These are phyloP conservation scores for Enteromius trimaculatus DNA, from an alignment of 2,797 vertebrate genomes.

Conservation along the genomic window DNA sequence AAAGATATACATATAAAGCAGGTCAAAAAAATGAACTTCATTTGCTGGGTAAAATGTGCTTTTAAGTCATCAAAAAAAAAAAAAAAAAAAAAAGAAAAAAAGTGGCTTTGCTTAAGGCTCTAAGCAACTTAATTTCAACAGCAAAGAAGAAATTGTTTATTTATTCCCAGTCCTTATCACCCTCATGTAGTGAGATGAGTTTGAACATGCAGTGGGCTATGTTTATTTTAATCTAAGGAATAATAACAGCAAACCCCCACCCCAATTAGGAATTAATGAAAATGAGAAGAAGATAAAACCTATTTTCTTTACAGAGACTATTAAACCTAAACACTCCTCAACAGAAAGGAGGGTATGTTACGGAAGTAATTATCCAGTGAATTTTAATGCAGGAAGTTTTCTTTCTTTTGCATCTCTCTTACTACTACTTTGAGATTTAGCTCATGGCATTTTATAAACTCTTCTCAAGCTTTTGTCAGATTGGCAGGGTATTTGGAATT, in stretches of 20 bases:
- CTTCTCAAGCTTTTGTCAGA: constrained; percentile 70
- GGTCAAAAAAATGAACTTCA: constrained; percentile 81
- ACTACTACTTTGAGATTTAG: constrained; percentile 77
- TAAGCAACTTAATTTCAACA: constrained; percentile 87
- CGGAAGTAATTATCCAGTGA: constrained; percentile 85
- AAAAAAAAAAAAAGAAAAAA: constrained; percentile 60
- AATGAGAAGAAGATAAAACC: constrained; percentile 86
- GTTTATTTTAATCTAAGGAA: constrained; percentile 90
- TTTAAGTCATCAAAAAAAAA: constrained; percentile 79
- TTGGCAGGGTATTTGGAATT: constrained; percentile 54
- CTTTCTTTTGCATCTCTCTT: constrained; percentile 73
- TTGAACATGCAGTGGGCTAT: constrained; percentile 86
- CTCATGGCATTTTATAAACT: constrained; percentile 73
- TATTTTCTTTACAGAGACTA: constrained; percentile 88
- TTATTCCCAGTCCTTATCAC: constrained; percentile 86
- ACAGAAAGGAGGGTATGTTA: constrained; percentile 75
- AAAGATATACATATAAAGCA: constrained; percentile 86
- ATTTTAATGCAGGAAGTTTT: constrained; percentile 85
- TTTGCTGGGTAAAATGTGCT: constrained; percentile 81
- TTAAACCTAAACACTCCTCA: constrained; percentile 87
- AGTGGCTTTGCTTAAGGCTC: constrained; percentile 84
- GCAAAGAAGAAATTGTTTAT: constrained; percentile 84
- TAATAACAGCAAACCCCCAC: constrained; percentile 87
- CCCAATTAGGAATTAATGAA: constrained; percentile 91
- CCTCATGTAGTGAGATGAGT: constrained; percentile 84